phyloP scores from a whole-genome alignment of 30 jellyfish, hydroid and myxozoan species.

The Morbakka virulenta region DNA sequence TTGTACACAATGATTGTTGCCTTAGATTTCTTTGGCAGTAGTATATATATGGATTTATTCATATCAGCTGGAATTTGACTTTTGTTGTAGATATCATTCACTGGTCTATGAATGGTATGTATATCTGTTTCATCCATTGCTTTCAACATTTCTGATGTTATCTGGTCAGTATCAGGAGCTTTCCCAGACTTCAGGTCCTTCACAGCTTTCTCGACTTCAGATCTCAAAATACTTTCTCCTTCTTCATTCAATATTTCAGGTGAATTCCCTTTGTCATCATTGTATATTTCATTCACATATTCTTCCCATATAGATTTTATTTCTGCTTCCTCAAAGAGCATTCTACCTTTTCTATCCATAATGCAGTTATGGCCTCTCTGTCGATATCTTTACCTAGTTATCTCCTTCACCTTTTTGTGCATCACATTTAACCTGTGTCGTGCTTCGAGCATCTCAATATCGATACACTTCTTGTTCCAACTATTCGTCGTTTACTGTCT shows the following conservation, averaged over 20 bases:
- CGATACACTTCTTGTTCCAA: too few relatives aligned
- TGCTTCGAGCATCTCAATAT: not conserved
- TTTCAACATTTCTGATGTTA: not conserved
- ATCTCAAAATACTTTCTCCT: too few relatives aligned
- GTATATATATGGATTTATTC: not conserved
- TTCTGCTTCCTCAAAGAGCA: not conserved
- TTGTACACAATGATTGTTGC: conserved; percentile 3
- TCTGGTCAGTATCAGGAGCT: not conserved
- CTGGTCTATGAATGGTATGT: not conserved
- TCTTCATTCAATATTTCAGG: too few relatives aligned
- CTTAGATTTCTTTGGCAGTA: not conserved
- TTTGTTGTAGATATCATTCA: not conserved
- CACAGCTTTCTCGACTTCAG: too few relatives aligned
- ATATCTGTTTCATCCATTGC: not conserved
- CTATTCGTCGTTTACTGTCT: conserved; percentile 5
- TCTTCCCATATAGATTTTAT: conserved; percentile 2
- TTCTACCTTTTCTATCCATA: not conserved
- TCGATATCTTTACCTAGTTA: conserved; percentile 12
- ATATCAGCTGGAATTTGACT: too few relatives aligned
- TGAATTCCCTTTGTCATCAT: too few relatives aligned
- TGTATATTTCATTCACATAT: conserved; percentile 1
- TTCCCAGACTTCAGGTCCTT: not conserved
- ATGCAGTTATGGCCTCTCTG: not conserved
- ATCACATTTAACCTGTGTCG: not conserved
- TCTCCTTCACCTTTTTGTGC: conserved; percentile 19